Conservation (phyloP, 2,113 vertebrate species). For the Psephotus haematonotus region DNA sequence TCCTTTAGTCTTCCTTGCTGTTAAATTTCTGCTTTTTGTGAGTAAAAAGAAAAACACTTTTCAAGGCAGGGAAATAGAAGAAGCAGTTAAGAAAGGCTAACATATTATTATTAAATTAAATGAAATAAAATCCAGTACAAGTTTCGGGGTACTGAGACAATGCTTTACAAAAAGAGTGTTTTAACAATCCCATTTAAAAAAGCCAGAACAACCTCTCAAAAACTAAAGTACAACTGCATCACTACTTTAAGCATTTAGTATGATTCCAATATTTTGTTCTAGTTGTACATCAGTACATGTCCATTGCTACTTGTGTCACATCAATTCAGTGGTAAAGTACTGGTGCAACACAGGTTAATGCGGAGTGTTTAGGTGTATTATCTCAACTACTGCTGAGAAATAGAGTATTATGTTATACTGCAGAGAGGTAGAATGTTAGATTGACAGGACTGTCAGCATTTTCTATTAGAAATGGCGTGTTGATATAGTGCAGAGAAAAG, state of each 20-base stretch:
- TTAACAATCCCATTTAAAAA: background rate
- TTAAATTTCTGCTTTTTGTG: background rate
- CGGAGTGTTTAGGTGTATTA: background rate
- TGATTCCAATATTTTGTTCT: background rate
- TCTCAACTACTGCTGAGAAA: background rate
- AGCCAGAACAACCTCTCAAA: rapidly evolving
- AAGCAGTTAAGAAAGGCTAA: background rate
- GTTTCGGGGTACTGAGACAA: background rate
- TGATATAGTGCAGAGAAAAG: background rate
- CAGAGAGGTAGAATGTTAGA: background rate
- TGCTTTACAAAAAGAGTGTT: background rate
- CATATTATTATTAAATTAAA: background rate
- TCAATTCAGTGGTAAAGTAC: background rate
- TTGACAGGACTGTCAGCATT: background rate
- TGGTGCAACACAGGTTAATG: background rate
- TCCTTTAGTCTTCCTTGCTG: background rate
- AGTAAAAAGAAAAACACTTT: background rate
- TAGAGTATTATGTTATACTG: background rate
- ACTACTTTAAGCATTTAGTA: background rate
- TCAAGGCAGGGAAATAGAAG: background rate
- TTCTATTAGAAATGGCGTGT: background rate
- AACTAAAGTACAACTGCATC: background rate
- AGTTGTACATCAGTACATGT: background rate
- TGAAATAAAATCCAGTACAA: background rate
- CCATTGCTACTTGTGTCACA: background rate